Percentiles rank a stretch among this genome's conserved stretches.
Evolutionary conservation across 2,797 vertebrate species (phyloP).

Genomic region (Apogon hyalosoma): DNA sequence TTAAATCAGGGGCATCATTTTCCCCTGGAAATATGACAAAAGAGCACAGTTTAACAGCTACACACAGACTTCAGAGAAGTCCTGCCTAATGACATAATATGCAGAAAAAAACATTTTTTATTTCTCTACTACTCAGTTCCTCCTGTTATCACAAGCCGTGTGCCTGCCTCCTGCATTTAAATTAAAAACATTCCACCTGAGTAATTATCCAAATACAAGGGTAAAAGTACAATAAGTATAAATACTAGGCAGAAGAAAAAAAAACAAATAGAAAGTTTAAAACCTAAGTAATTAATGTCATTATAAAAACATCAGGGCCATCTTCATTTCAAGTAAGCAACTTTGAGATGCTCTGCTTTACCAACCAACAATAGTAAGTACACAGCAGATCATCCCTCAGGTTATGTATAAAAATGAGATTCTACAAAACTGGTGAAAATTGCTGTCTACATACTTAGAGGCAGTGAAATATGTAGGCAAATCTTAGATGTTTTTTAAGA

Average conservation of each 20-base stretch:
- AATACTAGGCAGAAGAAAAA: neutral
- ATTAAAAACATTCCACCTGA: neutral
- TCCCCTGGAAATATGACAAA: slow-evolving; percentile 3
- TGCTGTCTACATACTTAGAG: too few species aligned
- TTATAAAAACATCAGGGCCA: neutral
- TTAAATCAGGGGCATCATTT: slow-evolving; percentile 35
- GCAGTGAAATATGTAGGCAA: too few species aligned
- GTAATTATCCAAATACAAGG: too few species aligned
- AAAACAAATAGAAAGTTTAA: neutral
- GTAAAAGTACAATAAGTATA: too few species aligned
- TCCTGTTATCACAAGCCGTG: slow-evolving; percentile 4
- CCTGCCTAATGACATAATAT: slow-evolving; percentile 20
- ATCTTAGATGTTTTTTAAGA: too few species aligned
- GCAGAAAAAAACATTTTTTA: neutral
- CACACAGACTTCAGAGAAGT: slow-evolving; percentile 1
- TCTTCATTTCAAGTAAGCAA: neutral
- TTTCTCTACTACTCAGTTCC: neutral
- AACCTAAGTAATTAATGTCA: too few species aligned
- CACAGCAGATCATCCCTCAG: neutral
- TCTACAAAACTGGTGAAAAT: too few species aligned
- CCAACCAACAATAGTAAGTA: neutral
- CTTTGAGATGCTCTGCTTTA: neutral
- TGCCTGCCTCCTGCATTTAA: neutral
- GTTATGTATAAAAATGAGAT: too few species aligned
- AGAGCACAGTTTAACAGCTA: slow-evolving; percentile 1